Conservation (phyloP, 2,888 invertebrate genomes). For the Synanthedon vespiformis region DNA sequence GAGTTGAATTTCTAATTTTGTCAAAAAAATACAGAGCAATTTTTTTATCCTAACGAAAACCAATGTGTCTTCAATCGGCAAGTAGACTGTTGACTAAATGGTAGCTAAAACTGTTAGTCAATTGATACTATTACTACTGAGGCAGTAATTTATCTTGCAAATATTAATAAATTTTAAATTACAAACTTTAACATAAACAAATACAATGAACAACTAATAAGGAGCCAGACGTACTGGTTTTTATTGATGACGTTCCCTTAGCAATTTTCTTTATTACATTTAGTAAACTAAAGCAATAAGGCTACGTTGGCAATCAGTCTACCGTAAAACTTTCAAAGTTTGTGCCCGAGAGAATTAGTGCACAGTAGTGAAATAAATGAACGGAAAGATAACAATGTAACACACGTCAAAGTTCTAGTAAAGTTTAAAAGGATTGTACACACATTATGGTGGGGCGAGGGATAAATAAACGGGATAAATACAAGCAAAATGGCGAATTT, state of each 20-base stretch:
- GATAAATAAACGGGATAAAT: not conserved
- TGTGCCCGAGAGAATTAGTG: constrained; percentile 5
- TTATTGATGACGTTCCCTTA: not conserved
- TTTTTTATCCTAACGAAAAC: no score
- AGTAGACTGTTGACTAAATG: no score
- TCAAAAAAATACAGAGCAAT: no score
- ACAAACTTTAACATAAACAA: no score
- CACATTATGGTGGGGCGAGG: not conserved
- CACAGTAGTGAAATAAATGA: constrained; percentile 1
- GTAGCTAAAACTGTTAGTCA: no score
- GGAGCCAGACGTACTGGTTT: no score
- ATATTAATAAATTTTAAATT: no score
- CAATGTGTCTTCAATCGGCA: no score
- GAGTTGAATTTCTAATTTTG: no score
- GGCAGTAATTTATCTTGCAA: no score
- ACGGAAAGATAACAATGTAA: not conserved
- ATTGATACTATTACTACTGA: no score
- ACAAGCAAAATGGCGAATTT: constrained; percentile 27
- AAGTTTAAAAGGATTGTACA: not conserved
- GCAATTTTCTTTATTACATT: constrained; percentile 7
- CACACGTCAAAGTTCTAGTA: not conserved
- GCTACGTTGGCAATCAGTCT: constrained; percentile 18
- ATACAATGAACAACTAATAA: no score
- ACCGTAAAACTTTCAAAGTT: constrained; percentile 9
- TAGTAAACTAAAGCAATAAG: constrained; percentile 7